phyloP scores from a whole-genome alignment of 2,888 invertebrate genomes.

The Criorhina ranunculi region DNA sequence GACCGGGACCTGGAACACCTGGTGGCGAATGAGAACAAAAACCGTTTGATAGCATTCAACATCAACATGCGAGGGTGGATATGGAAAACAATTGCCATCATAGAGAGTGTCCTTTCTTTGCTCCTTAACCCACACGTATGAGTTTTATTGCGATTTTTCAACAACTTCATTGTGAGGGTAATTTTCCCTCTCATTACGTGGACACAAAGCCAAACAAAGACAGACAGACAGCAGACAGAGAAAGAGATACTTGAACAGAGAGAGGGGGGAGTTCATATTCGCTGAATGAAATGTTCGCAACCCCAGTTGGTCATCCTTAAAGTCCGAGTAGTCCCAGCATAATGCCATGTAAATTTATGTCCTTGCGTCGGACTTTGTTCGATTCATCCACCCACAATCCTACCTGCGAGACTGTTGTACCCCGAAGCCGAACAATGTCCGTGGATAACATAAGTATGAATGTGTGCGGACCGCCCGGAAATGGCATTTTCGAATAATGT shows the following conservation, averaged over 20 bases:
- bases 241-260: conserved; percentile 25
- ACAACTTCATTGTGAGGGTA: conserved; percentile 34
- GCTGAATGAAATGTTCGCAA: conserved; percentile 34
- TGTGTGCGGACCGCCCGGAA: conserved; percentile 55
- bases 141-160: conserved; percentile 60
- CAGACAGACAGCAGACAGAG: not conserved
- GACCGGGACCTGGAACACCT: conserved; percentile 53
- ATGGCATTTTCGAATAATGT: conserved; percentile 75
- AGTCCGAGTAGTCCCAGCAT: conserved; percentile 61
- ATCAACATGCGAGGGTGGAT: conserved; percentile 71
- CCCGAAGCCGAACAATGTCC: conserved; percentile 5
- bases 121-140: conserved; percentile 56
- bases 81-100: conserved; percentile 62
- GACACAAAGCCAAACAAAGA: conserved; percentile 2
- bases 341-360: conserved; percentile 77
- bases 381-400: conserved; percentile 61
- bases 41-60: conserved; percentile 15
- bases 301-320: conserved; percentile 53
- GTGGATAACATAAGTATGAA: not conserved
- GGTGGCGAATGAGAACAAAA: conserved; percentile 55
- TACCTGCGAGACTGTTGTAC: conserved; percentile 44
- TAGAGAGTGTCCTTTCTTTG: conserved; percentile 47
- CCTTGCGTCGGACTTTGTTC: conserved; percentile 55
- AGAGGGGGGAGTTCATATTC: too few species aligned
- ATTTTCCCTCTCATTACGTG: conserved; percentile 67